These are phyloP conservation scores for Formica aserva DNA, from an alignment of 2,888 invertebrate species.

Conservation along the genomic window DNA sequence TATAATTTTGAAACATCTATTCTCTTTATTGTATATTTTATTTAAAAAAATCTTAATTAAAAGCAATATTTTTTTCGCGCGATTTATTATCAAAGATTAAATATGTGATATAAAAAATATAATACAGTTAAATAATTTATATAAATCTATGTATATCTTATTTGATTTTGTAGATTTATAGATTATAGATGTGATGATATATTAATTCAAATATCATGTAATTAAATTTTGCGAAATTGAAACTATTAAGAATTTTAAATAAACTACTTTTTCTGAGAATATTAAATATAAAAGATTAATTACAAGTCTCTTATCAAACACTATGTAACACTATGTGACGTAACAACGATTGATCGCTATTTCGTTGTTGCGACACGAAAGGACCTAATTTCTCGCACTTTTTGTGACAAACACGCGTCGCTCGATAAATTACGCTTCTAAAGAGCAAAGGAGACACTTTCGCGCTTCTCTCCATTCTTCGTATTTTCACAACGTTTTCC, in stretches of 20 bases:
- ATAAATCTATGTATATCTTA: neutral
- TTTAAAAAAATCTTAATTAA: slow-evolving; percentile 5
- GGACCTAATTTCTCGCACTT: slow-evolving; percentile 23
- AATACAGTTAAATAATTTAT: neutral
- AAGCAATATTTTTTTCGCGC: neutral
- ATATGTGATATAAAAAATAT: neutral
- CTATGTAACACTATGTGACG: too few species aligned
- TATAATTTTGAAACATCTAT: neutral
- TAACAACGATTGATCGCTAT: neutral
- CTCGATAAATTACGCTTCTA: slow-evolving; percentile 38
- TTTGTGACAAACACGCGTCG: slow-evolving; percentile 7
- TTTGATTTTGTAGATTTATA: neutral
- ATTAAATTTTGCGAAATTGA: neutral
- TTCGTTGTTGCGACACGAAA: neutral
- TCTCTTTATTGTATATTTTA: neutral
- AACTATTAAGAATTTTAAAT: neutral
- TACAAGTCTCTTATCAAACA: neutral
- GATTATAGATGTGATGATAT: too few species aligned
- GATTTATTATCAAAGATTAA: neutral
- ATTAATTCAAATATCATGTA: too few species aligned
- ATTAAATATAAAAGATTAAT: neutral
- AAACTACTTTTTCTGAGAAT: neutral
- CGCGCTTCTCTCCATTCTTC: slow-evolving; percentile 26
- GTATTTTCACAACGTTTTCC: slow-evolving; percentile 14
- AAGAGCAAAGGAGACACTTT: slow-evolving; percentile 4